Evolutionary conservation across 1,140 invertebrate genomes (phyloP).

Genomic region (Camponotus pennsylvanicus): DNA sequence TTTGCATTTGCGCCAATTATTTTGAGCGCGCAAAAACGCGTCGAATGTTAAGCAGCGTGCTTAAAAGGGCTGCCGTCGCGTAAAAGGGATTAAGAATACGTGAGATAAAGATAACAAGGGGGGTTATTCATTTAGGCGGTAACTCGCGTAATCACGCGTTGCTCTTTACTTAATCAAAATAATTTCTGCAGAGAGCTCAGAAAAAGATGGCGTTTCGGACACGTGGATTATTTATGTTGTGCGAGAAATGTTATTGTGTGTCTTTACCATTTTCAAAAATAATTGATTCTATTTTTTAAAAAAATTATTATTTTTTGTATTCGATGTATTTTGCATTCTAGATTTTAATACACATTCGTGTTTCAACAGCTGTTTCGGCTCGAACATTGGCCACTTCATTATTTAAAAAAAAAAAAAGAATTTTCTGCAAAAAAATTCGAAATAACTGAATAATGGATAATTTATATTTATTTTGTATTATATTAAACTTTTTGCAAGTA

Average conservation of each 20-base stretch:
- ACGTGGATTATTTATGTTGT: background rate
- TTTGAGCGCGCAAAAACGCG: conserved; percentile 34
- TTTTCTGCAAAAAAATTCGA: background rate
- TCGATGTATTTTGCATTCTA: too few species aligned
- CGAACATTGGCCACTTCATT: too few species aligned
- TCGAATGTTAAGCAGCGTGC: background rate
- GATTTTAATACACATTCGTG: too few species aligned
- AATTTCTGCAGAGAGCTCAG: conserved; percentile 13
- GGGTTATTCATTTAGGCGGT: conserved; percentile 27
- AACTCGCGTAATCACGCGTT: conserved; percentile 20
- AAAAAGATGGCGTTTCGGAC: background rate
- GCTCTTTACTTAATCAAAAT: conserved; percentile 14
- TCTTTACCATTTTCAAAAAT: background rate
- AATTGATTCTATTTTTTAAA: background rate
- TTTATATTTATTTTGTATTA: background rate
- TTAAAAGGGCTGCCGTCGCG: background rate
- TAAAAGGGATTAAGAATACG: conserved; percentile 29
- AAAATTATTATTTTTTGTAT: background rate
- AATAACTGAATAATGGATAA: background rate
- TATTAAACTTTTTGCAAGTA: background rate
- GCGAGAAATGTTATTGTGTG: background rate
- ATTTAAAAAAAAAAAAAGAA: background rate
- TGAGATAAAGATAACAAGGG: conserved; percentile 16
- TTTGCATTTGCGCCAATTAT: background rate
- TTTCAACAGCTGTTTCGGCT: too few species aligned